Conservation (phyloP, 2,888 invertebrate genomes). For the Caenorhabditis auriculariae region DNA sequence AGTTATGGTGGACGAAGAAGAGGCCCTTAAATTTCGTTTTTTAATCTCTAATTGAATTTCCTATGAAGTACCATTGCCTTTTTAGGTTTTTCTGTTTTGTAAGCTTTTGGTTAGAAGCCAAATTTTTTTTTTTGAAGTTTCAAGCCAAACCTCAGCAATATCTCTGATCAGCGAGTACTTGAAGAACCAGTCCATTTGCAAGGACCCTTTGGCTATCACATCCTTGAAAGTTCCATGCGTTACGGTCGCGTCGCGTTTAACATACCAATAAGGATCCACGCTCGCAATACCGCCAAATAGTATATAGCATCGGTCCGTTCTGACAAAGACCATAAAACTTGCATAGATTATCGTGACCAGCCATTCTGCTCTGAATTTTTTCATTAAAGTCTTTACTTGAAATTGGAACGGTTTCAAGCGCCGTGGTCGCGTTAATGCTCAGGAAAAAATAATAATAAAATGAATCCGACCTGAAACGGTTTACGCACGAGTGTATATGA, state of each 20-base stretch:
- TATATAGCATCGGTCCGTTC: conserved; percentile 43
- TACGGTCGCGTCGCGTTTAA: too few relatives aligned
- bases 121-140: too few relatives aligned
- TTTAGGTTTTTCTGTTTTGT: too few relatives aligned
- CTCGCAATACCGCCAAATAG: conserved; percentile 44
- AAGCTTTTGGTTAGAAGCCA: too few relatives aligned
- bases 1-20: conserved; percentile 35
- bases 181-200: conserved; percentile 15
- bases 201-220: conserved; percentile 15
- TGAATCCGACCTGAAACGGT: too few relatives aligned
- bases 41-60: not conserved
- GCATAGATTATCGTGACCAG: conserved; percentile 36
- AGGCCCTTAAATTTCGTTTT: conserved; percentile 21
- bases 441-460: too few relatives aligned
- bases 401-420: too few relatives aligned
- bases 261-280: too few relatives aligned
- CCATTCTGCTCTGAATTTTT: conserved; percentile 22
- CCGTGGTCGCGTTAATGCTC: too few relatives aligned
- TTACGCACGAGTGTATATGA: too few relatives aligned
- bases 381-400: too few relatives aligned
- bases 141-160: conserved; percentile 7
- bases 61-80: too few relatives aligned
- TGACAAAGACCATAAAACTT: conserved; percentile 46
- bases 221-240: not conserved
- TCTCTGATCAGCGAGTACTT: conserved; percentile 9